Percentiles rank a stretch among this genome's conserved stretches.
Evolutionary conservation across 92 coral and sea anemone species (phyloP).

Genomic region (Siderastrea siderea): DNA sequence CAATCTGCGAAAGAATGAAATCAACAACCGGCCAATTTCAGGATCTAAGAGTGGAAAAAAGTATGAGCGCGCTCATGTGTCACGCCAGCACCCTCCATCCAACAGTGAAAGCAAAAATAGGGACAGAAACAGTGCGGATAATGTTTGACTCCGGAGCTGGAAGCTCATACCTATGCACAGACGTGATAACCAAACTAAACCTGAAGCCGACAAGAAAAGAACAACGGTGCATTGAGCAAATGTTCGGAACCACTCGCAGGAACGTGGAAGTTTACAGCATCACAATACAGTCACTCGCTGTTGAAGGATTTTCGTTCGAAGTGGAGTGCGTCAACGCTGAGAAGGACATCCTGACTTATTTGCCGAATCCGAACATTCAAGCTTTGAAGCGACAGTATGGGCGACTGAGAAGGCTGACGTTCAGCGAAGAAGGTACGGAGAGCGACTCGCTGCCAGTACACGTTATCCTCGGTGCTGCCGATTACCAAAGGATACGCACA

Average conservation of each 20-base stretch:
- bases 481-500: constrained; percentile 59
- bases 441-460: constrained; percentile 44
- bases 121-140: constrained; percentile 41
- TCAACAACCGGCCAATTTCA: no score
- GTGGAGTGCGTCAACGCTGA: constrained; percentile 48
- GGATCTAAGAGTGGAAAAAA: no score
- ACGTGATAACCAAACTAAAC: constrained; percentile 39
- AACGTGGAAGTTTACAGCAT: no score
- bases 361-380: constrained; percentile 37
- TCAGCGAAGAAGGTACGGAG: constrained; percentile 38
- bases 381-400: constrained; percentile 38
- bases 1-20: no score
- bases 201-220: constrained; percentile 43
- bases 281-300: no score
- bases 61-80: no score
- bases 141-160: constrained; percentile 37
- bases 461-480: constrained; percentile 62
- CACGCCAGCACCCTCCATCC: no score
- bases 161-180: constrained; percentile 3
- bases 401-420: constrained; percentile 31
- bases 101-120: no score
- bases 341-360: constrained; percentile 21
- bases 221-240: constrained; percentile 57
- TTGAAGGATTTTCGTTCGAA: no score
- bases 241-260: constrained; percentile 57